Conservation (phyloP, 2,797 vertebrate species). For the Megaceryle alcyon region DNA sequence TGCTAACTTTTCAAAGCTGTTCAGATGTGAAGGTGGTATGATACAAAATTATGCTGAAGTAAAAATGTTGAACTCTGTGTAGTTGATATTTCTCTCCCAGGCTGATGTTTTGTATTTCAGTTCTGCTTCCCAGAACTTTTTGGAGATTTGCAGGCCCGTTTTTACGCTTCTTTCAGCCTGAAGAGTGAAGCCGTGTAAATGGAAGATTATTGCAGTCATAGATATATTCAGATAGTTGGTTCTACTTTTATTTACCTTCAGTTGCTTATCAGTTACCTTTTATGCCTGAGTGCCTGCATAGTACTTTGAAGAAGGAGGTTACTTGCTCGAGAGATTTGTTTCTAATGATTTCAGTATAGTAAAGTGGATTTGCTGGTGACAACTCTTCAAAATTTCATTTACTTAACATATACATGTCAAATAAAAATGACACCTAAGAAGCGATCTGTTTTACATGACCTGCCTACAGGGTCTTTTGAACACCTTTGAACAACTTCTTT, state of each 20-base stretch:
- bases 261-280: background rate
- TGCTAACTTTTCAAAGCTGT: background rate
- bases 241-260: background rate
- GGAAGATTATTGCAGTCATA: background rate
- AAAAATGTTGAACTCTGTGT: background rate
- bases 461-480: background rate
- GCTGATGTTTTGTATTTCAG: background rate
- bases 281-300: accelerated
- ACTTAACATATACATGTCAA: background rate
- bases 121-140: background rate
- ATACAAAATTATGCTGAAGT: background rate
- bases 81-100: background rate
- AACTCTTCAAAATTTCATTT: background rate
- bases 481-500: background rate
- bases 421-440: background rate
- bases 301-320: background rate
- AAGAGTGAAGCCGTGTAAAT: background rate
- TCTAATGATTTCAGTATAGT: background rate
- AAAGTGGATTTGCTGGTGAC: background rate
- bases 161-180: background rate
- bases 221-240: background rate
- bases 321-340: background rate
- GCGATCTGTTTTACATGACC: background rate
- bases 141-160: background rate
- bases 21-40: background rate